phyloP scores from a whole-genome alignment of 1,140 invertebrate species.

The Anthonomus grandis region DNA sequence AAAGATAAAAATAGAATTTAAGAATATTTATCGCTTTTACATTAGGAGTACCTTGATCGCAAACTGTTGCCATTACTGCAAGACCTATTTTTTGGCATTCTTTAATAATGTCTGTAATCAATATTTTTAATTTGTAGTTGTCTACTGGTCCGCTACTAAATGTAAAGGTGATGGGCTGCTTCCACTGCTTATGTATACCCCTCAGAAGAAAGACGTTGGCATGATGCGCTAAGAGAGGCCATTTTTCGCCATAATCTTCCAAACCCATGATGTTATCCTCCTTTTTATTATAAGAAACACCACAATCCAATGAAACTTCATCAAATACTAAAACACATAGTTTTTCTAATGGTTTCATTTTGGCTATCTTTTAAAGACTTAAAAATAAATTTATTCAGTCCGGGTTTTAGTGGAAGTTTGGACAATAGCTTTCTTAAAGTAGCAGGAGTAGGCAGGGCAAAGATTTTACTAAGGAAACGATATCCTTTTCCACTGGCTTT shows the following conservation, averaged over 20 bases:
- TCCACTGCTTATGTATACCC: constrained; percentile 36
- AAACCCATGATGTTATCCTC: constrained; percentile 27
- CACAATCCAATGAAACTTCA: constrained; percentile 23
- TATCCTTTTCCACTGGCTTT: constrained; percentile 38
- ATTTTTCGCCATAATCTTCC: constrained; percentile 29
- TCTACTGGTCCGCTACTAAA: constrained; percentile 32
- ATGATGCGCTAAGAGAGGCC: constrained; percentile 34
- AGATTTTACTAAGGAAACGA: constrained; percentile 30
- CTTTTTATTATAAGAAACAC: constrained; percentile 11
- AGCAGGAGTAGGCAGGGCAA: constrained; percentile 27
- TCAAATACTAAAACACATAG: constrained; percentile 26
- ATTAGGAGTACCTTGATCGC: too few species aligned
- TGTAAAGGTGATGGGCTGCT: constrained; percentile 35
- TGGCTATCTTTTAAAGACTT: constrained; percentile 8
- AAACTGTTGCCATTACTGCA: constrained; percentile 37
- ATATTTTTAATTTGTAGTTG: constrained; percentile 19
- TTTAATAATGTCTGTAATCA: constrained; percentile 28
- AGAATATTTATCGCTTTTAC: too few species aligned
- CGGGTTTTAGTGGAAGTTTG: constrained; percentile 31
- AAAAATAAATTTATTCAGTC: constrained; percentile 34
- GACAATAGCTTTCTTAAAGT: constrained; percentile 31
- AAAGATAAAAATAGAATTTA: too few species aligned
- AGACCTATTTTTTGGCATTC: constrained; percentile 32
- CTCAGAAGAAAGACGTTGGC: constrained; percentile 41
- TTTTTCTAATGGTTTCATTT: constrained; percentile 21